These are phyloP conservation scores for Cordylochernes scorpioides DNA, from an alignment of 2,888 invertebrate species.

Conservation along the genomic window DNA sequence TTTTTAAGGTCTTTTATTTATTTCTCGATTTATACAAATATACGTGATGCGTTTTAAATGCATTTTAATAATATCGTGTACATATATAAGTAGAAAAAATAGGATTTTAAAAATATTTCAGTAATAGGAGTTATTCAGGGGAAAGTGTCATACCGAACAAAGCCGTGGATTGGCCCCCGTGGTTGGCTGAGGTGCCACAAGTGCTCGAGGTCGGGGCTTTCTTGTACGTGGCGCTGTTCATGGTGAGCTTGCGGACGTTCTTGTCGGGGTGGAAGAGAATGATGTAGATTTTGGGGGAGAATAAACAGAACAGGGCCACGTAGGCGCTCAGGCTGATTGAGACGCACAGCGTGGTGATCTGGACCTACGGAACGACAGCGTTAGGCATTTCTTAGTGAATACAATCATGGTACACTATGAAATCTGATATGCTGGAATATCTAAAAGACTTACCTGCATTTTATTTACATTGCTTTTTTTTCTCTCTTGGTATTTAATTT, in stretches of 20 bases:
- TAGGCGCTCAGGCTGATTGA: conserved; percentile 40
- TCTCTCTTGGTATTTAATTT: too few species aligned
- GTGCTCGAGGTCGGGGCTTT: conserved; percentile 17
- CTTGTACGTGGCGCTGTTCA: conserved; percentile 22
- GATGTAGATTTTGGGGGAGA: conserved; percentile 42
- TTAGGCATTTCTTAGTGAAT: too few species aligned
- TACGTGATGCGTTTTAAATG: too few species aligned
- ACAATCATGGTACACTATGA: too few species aligned
- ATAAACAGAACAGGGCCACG: conserved; percentile 38
- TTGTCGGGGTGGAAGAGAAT: conserved; percentile 44
- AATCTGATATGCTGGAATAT: too few species aligned
- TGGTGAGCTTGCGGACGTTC: conserved; percentile 32
- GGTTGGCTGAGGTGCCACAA: conserved; percentile 16
- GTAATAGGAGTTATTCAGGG: background rate
- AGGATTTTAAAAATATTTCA: background rate
- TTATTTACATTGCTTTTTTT: too few species aligned
- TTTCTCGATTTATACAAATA: too few species aligned
- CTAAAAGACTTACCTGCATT: too few species aligned
- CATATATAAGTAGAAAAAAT: background rate
- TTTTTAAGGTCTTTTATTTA: too few species aligned
- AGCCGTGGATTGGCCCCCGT: too few species aligned
- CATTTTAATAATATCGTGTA: too few species aligned
- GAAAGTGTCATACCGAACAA: background rate
- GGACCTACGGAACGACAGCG: conserved; percentile 27
- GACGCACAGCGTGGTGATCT: conserved; percentile 39